These are phyloP conservation scores for Scrobipalpa atriplicella DNA, from an alignment of 2,888 invertebrate genomes.

Conservation along the genomic window DNA sequence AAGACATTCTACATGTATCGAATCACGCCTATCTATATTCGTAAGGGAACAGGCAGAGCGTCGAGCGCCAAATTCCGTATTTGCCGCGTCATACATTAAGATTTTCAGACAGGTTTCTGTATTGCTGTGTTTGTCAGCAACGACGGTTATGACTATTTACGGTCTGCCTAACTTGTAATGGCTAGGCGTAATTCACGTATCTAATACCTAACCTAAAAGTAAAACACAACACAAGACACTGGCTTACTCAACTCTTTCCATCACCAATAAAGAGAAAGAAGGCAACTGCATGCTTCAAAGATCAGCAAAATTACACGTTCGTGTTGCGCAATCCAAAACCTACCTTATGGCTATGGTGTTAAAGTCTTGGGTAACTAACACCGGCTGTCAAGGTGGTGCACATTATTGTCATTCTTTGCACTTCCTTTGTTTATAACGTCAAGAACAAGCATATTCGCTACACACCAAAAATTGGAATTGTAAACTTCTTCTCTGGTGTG, in stretches of 20 bases:
- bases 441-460: background rate
- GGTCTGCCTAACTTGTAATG: too few relatives aligned
- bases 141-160: too few relatives aligned
- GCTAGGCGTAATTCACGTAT: too few relatives aligned
- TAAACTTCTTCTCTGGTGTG: background rate
- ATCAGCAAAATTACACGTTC: constrained; percentile 17
- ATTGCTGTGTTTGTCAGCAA: too few relatives aligned
- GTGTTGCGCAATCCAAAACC: constrained; percentile 25
- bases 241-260: background rate
- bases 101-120: too few relatives aligned
- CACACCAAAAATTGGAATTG: background rate
- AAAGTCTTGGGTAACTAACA: background rate
- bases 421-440: background rate
- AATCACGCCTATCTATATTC: too few relatives aligned
- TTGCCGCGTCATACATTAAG: too few relatives aligned
- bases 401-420: constrained; percentile 13
- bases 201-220: background rate
- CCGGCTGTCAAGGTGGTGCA: constrained; percentile 7
- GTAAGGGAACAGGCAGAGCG: too few relatives aligned
- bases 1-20: too few relatives aligned
- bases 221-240: background rate
- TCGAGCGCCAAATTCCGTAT: too few relatives aligned
- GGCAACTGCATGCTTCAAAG: constrained; percentile 29
- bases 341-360: constrained; percentile 1
- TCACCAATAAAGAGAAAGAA: constrained; percentile 27